Evolutionary conservation across 1,140 invertebrate species (phyloP).

Genomic region (Drosophila lowei): DNA sequence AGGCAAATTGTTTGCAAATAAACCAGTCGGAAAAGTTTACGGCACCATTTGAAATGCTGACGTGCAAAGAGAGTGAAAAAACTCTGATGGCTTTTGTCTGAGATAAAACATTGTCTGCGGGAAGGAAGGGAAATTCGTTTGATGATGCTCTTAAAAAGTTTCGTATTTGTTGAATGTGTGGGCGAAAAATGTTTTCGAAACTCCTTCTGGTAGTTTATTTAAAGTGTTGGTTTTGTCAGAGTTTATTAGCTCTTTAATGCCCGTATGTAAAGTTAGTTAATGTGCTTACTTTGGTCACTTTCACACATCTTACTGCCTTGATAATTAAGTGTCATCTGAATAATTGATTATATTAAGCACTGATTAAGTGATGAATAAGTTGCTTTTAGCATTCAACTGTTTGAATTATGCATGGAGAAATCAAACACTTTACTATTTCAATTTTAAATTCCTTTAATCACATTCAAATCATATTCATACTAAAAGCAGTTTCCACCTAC

Average conservation of each 20-base stretch:
- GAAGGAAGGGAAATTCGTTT: slow-evolving; percentile 9
- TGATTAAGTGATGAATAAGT: too few species aligned
- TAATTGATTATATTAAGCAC: too few species aligned
- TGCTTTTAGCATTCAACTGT: too few species aligned
- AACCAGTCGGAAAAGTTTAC: slow-evolving; percentile 45
- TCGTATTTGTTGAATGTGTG: slow-evolving; percentile 1
- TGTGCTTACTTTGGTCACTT: too few species aligned
- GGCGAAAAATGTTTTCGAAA: not conserved
- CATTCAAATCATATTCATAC: too few species aligned
- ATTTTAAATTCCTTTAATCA: too few species aligned
- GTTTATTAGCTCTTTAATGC: not conserved
- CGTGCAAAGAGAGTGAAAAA: slow-evolving; percentile 9
- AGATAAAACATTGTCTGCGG: slow-evolving; percentile 16
- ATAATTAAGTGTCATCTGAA: too few species aligned
- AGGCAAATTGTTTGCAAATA: slow-evolving; percentile 54
- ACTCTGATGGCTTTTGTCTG: slow-evolving; percentile 28
- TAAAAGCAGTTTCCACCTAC: too few species aligned
- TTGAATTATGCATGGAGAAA: too few species aligned
- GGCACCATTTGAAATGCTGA: slow-evolving; percentile 20
- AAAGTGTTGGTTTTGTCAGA: not conserved
- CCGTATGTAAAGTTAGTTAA: too few species aligned
- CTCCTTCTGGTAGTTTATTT: not conserved
- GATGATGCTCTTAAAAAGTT: slow-evolving; percentile 5
- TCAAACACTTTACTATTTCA: too few species aligned
- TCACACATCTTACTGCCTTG: too few species aligned